Base-by-base conservation (phyloP, 37 sponge, comb jelly and placozoan genomes). In the Chondrosia reniformis region DNA sequence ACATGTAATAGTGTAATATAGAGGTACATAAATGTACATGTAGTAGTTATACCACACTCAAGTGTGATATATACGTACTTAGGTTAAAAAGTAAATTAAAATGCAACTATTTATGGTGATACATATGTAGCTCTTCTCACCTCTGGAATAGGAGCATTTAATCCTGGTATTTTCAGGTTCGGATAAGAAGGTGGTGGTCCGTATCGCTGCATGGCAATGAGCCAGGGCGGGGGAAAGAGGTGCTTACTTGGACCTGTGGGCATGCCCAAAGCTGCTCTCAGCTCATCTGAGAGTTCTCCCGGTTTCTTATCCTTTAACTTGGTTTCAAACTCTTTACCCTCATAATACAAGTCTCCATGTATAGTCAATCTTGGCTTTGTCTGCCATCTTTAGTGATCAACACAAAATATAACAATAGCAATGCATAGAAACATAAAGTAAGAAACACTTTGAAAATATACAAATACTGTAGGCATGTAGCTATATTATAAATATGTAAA, bases 181-280 rank as follows among this genome's bases (percentile, higher is more conserved):
- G 98, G 98, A 63, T 97, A 97, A n/a, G 98, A 91, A 15, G 98
- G 98, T 9, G 98, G 98, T 37, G 98, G 98, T 30, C 98, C 98
- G 58, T 97, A 97, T 56, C 98, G 79, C 85, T 97, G 98, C 98
- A 97, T 97, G 27, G 98, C 98, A 63, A 97, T 94, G 77, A 97
- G 75, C 98, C 98, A 97, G 1, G 98, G 98, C 4, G 98, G 98
- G 52, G 98, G 98, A 31, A 94, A 91, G 88, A 82, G 87, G 27
- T 85, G 79, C 57, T 86, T 86, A 63, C 84, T 87, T 45, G 80
- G 33, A 37, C 96, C 96, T 72, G 76, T 89, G 25, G 98, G 98
- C 98, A 97, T 97, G 33, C 95, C 95, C 0, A 97, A 86, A 75
- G 95, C 88, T 54, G 80, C 80, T 38, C 91, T 86, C 67, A 97